Conservation (phyloP, 2,113 vertebrate species). For the Phyllopteryx taeniolatus region DNA sequence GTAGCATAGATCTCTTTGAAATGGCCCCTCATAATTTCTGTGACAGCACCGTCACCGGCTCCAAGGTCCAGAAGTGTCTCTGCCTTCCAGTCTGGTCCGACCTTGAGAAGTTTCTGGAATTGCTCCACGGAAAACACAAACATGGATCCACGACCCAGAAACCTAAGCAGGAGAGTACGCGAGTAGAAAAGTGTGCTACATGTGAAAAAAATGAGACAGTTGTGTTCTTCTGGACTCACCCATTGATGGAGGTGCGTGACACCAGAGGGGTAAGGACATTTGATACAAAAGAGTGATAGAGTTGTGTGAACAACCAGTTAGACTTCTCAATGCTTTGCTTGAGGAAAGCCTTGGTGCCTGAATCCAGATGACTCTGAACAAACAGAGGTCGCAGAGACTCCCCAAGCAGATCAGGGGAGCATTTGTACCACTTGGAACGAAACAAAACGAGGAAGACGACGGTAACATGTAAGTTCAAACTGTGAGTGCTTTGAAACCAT, state of each 20-base stretch:
- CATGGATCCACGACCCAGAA: constrained; percentile 95
- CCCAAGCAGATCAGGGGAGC: constrained; percentile 83
- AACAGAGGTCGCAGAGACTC: constrained; percentile 82
- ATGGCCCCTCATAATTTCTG: constrained; percentile 89
- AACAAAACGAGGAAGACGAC: not conserved
- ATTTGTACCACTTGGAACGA: constrained; percentile 86
- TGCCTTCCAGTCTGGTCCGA: constrained; percentile 86
- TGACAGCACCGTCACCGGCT: constrained; percentile 95
- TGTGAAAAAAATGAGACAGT: not conserved
- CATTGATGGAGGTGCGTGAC: constrained; percentile 97
- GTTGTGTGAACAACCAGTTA: constrained; percentile 93
- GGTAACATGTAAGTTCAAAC: not conserved
- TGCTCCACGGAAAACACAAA: constrained; percentile 94
- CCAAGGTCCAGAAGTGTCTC: constrained; percentile 90
- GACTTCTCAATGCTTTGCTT: constrained; percentile 92
- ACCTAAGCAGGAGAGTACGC: constrained; percentile 64
- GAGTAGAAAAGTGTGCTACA: not conserved
- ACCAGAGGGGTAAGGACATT: constrained; percentile 90
- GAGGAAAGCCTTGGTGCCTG: constrained; percentile 86
- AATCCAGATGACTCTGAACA: constrained; percentile 89
- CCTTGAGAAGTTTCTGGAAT: constrained; percentile 84
- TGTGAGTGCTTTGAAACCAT: not conserved
- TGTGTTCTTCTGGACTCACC: constrained; percentile 72
- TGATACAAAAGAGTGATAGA: constrained; percentile 93
- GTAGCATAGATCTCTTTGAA: constrained; percentile 93